Evolutionary conservation across 2,797 vertebrate species (phyloP), one percentile per base, ranked within the genome.

Genomic region (Delichon dasypus): DNA sequence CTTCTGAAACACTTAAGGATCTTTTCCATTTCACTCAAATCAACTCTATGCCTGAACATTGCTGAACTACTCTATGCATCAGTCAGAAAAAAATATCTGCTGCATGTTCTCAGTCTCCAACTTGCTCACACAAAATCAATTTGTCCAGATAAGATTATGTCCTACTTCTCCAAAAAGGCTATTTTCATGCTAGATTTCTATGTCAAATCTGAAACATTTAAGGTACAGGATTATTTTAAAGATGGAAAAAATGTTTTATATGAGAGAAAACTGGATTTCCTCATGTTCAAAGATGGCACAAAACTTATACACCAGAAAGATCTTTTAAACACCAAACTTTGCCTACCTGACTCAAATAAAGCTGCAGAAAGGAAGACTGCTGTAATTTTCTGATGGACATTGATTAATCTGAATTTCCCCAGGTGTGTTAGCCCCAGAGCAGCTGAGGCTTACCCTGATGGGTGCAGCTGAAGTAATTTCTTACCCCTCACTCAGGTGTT

Each of bases 111-210:
- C 36, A 50, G 55, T 53, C 29, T 78, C 44, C 66, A 81, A 6
- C 38, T 73, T 92, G 23, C 38, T 91, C 42, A 60, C 55, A 66
- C 29, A 89, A 92, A 94, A 86, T 90, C 73, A 70, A 3, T 96
- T 92, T 92, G 71, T 62, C 55, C 85, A 66, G 85, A 81, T 48
- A 93, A 81, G 26, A 68, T 78, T 77, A 75, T 76, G 51, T 48
- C 51, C 45, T 75, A 9, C 70, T 94, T 93, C 76, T 89, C 55
- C 38, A 91, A 73, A 83, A 92, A 73, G 26, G 26, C 19, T 78
- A 50, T 93, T 93, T 95, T 94, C 66, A 73, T 86, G 66, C 21
- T 79, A 91, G 32, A 82, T 94, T 87, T 90, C 32, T 45, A 32
- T 66, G 83, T 89, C 16, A 75, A 86, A 90, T 91, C 40, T 70